Base-by-base conservation (phyloP, 2,888 invertebrate species). In the Oscheius sp. region DNA sequence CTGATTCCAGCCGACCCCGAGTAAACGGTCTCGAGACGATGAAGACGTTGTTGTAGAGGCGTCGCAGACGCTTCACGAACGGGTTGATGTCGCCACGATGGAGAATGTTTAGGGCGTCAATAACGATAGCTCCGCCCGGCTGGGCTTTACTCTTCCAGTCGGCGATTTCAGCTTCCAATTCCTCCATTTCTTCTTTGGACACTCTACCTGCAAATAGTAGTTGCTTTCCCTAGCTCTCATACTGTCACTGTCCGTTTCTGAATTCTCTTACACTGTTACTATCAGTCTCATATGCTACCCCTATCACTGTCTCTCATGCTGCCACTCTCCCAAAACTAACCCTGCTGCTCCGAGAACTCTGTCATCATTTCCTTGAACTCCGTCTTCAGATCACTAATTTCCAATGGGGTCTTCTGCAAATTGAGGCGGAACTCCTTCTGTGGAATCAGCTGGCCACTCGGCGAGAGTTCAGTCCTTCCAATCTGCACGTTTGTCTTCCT, bases 41-140 rank as follows among this genome's bases (percentile, higher is more conserved):
- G 33, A 37, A n/a, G 5, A 59, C 10, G 59, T 55, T 55, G 55
- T 32, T 32, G 55, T 29, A 55, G 21, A 21, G 7, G 9, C 9
- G 21, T 1, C 29, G 7, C 55, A 55, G 21, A 1, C 55, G 55
- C 32, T 55, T 13, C 21, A 55, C 32, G 29, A 55, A 29, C 1
- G 55, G 1, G 2, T 9, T 2, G 2, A 55, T 21, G 9, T 55
- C 21, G 55, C 9, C 55, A 13, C 33, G 29, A n/a, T 59, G 37
- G 5, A 55, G 53, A 3, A 70, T n/a, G 55, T 70, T 70, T 4
- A 70, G 55, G 55, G 57, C 37, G 37, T 70, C 70, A 2, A 70
- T 42, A 2, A 70, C 57, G n/a, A 70, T 37, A 11, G 70, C 70
- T n/a, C 48, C 35, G 1, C 42, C 42, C 48, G 63, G 11, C 21